Evolutionary conservation across 2,888 invertebrate species (phyloP).

Genomic region (Petrolisthes manimaculis): DNA sequence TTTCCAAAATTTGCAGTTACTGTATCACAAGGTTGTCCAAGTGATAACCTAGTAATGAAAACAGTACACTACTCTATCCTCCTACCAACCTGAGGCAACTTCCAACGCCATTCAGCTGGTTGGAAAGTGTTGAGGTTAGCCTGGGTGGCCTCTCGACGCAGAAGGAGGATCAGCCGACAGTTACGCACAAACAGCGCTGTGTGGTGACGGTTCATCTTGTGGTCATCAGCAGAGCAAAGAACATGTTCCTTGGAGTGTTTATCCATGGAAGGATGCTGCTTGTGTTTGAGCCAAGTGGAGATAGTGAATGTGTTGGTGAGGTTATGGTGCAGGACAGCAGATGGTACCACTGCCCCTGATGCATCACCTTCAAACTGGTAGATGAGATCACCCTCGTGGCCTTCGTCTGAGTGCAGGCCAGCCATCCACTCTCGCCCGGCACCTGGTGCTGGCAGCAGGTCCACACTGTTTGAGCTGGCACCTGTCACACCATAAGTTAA

Average conservation of each 20-base stretch:
- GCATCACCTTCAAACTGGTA: constrained; percentile 94
- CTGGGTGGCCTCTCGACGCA: constrained; percentile 91
- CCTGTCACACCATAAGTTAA: constrained; percentile 12
- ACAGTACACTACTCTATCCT: not conserved
- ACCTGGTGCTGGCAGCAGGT: constrained; percentile 86
- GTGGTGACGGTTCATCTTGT: constrained; percentile 99
- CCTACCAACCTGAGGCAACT: constrained; percentile 83
- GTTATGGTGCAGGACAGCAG: constrained; percentile 80
- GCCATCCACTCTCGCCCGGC: constrained; percentile 84
- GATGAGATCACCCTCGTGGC: constrained; percentile 76
- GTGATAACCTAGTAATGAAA: not conserved
- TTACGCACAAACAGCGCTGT: constrained; percentile 97
- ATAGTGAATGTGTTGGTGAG: constrained; percentile 88
- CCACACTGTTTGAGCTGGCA: constrained; percentile 84
- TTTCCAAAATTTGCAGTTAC: too few species aligned
- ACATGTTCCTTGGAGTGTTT: constrained; percentile 96
- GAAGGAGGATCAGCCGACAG: constrained; percentile 92
- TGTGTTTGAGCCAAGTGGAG: constrained; percentile 95
- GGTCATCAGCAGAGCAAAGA: constrained; percentile 96
- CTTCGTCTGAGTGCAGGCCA: constrained; percentile 80
- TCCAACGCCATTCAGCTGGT: constrained; percentile 99
- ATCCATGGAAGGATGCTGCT: constrained; percentile 81
- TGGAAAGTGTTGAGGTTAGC: constrained; percentile 93
- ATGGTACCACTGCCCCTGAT: constrained; percentile 88
- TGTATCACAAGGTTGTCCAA: too few species aligned